These are phyloP conservation scores for Lacerta bilineata DNA, from an alignment of 2,797 vertebrate species.

Conservation along the genomic window DNA sequence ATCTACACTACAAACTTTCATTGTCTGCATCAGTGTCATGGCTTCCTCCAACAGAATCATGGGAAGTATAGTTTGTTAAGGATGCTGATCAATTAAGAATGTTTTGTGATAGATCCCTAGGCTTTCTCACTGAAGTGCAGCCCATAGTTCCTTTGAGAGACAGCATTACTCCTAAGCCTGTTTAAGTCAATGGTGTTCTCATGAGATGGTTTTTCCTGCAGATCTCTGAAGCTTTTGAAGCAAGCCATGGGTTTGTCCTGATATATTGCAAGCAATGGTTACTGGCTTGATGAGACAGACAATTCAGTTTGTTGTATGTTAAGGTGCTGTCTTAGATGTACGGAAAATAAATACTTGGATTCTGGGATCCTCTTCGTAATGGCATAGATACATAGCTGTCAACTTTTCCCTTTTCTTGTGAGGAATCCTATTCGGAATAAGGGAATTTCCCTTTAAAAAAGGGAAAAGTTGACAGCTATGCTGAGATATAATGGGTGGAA, in stretches of 20 bases:
- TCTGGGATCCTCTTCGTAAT: background rate
- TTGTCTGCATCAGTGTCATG: background rate
- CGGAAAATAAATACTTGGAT: too few species aligned
- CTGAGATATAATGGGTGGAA: background rate
- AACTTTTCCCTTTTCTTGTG: too few species aligned
- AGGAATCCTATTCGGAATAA: too few species aligned
- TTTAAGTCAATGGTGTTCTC: background rate
- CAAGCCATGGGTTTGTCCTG: background rate
- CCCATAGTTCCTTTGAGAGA: background rate
- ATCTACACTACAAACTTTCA: too few species aligned
- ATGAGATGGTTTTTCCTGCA: background rate
- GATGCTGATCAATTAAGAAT: too few species aligned
- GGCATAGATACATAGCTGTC: background rate
- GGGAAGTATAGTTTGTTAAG: background rate
- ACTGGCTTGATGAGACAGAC: too few species aligned
- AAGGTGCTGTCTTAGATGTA: background rate
- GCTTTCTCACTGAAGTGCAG: background rate
- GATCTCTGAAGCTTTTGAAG: background rate
- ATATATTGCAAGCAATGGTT: background rate
- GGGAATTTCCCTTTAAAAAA: too few species aligned
- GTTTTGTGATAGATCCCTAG: background rate
- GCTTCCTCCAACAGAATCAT: background rate
- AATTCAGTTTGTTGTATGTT: background rate
- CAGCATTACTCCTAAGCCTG: background rate
- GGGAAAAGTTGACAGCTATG: too few species aligned